phyloP scores from a whole-genome alignment of 2,888 invertebrate species.

The Geotrupes spiniger region DNA sequence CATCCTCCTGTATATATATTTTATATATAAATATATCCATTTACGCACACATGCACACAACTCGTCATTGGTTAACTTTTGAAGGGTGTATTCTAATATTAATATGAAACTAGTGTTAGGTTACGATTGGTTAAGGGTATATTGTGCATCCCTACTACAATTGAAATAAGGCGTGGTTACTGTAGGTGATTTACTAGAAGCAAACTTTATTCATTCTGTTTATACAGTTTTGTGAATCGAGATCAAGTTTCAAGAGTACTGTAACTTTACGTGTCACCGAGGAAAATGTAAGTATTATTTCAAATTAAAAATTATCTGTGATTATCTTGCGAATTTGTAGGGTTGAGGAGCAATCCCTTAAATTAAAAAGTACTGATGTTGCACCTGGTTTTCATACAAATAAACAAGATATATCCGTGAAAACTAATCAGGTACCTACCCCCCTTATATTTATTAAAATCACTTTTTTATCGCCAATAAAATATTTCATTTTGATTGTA shows the following conservation, averaged over 20 bases:
- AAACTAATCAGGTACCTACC: conserved; percentile 36
- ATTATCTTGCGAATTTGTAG: conserved; percentile 16
- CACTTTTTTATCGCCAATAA: no score
- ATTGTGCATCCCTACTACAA: conserved; percentile 10
- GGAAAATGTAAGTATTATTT: conserved; percentile 13
- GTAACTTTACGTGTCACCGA: conserved; percentile 1
- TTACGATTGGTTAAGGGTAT: conserved; percentile 14
- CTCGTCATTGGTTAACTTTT: conserved; percentile 21
- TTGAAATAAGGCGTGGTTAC: conserved; percentile 13
- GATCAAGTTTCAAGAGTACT: conserved; percentile 1
- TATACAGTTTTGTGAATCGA: conserved; percentile 13
- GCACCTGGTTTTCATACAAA: conserved; percentile 25
- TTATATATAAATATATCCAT: no score
- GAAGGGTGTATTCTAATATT: conserved; percentile 18
- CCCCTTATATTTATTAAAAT: no score
- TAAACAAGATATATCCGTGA: conserved; percentile 25
- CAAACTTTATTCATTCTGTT: conserved; percentile 18
- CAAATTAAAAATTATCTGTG: conserved; percentile 1
- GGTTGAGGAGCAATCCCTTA: conserved; percentile 28
- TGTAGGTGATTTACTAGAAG: conserved; percentile 13
- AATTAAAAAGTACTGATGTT: conserved; percentile 26
- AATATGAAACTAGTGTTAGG: conserved; percentile 18
- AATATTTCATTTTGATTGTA: no score
- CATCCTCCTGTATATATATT: no score
- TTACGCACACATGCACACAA: conserved; percentile 13